Conservation (phyloP, 2,888 invertebrate genomes). For the Macrophya annulata region DNA sequence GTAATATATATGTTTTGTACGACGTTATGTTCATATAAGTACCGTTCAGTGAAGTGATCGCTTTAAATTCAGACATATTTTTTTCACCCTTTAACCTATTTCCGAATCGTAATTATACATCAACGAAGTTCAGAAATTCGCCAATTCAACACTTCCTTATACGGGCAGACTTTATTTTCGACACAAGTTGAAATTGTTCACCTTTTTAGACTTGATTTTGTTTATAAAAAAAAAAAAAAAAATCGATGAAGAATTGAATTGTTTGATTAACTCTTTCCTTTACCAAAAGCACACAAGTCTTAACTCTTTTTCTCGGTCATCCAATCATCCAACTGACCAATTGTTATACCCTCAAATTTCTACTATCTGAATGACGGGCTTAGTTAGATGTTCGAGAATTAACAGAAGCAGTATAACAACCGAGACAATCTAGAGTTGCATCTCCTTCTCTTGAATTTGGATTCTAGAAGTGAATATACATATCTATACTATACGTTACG, state of each 20-base stretch:
- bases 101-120: background rate
- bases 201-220: too few species aligned
- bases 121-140: background rate
- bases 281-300: background rate
- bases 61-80: background rate
- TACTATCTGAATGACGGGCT: background rate
- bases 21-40: background rate
- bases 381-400: background rate
- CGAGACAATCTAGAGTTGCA: slow-evolving; percentile 9
- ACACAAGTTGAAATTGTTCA: too few species aligned
- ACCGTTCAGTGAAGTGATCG: background rate
- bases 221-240: too few species aligned
- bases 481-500: background rate
- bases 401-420: background rate
- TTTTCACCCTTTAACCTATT: background rate
- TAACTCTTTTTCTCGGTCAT: background rate
- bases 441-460: background rate
- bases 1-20: background rate
- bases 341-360: background rate
- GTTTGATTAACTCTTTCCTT: background rate
- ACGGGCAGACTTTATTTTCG: background rate
- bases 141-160: too few species aligned
- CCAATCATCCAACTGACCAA: background rate
- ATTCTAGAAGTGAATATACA: background rate
- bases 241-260: too few species aligned